These are phyloP conservation scores for Pardosa pseudoannulata DNA, from an alignment of 2,888 invertebrate genomes.

Conservation along the genomic window DNA sequence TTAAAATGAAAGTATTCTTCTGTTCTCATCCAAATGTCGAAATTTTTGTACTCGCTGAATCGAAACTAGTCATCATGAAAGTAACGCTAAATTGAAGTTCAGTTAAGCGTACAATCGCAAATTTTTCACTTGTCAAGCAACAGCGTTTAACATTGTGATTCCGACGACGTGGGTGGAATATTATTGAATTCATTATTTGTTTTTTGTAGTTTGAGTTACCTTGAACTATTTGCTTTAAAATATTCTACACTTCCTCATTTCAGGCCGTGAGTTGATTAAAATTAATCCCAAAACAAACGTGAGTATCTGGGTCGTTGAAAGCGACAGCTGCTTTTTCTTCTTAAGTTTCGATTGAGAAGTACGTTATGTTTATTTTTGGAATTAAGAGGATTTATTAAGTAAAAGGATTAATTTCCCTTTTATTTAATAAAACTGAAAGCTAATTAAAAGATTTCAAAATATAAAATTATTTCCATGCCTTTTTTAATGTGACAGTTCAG, in stretches of 20 bases:
- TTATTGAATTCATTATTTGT: background rate
- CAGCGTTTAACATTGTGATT: background rate
- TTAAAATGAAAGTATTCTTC: background rate
- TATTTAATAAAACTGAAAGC: no score
- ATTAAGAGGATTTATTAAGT: no score
- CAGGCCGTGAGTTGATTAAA: background rate
- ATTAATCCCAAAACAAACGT: background rate
- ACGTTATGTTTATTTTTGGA: no score
- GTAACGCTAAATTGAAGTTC: background rate
- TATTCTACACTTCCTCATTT: conserved; percentile 1
- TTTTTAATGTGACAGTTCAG: no score
- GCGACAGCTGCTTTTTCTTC: background rate
- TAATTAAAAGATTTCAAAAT: no score
- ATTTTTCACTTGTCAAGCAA: background rate
- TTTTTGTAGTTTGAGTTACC: background rate
- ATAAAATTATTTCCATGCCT: no score
- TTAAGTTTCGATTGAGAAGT: no score
- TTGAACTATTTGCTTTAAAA: conserved; percentile 22
- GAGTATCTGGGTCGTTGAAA: background rate
- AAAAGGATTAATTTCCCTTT: no score
- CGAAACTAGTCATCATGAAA: background rate
- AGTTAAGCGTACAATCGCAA: background rate
- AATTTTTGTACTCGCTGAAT: background rate
- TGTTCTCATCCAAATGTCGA: background rate
- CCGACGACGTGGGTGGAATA: background rate